These are phyloP conservation scores for Watsonalla binaria DNA, from an alignment of 2,888 invertebrate species.

Conservation along the genomic window DNA sequence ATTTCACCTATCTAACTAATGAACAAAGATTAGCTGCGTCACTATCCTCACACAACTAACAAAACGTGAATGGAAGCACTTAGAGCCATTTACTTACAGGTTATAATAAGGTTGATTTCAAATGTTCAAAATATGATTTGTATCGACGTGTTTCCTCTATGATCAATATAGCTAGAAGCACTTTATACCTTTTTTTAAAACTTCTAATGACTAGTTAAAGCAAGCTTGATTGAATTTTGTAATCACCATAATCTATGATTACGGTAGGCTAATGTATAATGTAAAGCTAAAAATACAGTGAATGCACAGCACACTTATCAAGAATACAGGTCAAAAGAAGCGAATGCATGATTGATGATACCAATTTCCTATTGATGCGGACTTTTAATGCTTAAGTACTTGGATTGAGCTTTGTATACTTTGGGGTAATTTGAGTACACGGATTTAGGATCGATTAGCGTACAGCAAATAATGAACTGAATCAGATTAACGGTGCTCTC, in stretches of 20 bases:
- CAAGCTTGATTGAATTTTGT: background rate
- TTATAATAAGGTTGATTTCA: background rate
- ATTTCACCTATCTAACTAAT: slow-evolving; percentile 4
- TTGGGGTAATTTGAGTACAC: slow-evolving; percentile 6
- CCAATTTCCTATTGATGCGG: slow-evolving; percentile 54
- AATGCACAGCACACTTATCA: slow-evolving; percentile 17
- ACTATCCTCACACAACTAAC: background rate
- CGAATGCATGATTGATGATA: slow-evolving; percentile 56
- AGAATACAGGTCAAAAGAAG: slow-evolving; percentile 45
- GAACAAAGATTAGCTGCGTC: slow-evolving; percentile 1
- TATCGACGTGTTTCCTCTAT: no score
- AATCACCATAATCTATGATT: background rate
- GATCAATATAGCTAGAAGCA: no score
- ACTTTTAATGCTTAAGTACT: slow-evolving; percentile 34
- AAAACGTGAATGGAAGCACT: slow-evolving; percentile 4
- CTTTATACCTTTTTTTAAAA: no score
- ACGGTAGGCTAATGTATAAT: background rate
- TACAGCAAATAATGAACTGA: background rate
- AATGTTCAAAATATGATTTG: background rate
- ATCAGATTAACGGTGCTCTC: background rate
- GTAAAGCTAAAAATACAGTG: slow-evolving; percentile 5
- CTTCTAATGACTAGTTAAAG: no score
- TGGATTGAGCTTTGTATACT: slow-evolving; percentile 18
- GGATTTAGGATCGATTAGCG: background rate
- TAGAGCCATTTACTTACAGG: background rate